phyloP scores from a whole-genome alignment of 2,888 invertebrate species.

The Stenodema calcarata region DNA sequence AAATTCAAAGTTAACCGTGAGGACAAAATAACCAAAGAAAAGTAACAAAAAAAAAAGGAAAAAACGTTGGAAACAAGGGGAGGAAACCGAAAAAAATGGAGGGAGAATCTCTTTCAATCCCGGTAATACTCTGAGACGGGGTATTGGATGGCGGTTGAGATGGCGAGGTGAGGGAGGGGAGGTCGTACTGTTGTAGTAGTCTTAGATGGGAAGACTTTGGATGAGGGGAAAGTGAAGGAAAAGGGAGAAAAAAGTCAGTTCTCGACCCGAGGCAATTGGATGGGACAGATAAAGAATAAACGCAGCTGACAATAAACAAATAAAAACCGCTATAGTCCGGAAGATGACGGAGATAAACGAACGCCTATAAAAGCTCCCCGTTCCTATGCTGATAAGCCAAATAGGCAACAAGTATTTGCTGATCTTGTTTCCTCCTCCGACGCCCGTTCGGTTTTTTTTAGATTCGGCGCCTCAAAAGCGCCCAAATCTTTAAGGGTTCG shows the following conservation, averaged over 20 bases:
- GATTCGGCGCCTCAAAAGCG: too few species aligned
- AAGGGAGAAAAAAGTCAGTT: slow-evolving; percentile 22
- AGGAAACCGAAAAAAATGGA: neutral
- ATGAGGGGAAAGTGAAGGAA: neutral
- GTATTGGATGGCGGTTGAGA: neutral
- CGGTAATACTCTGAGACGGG: slow-evolving; percentile 27
- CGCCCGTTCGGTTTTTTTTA: neutral
- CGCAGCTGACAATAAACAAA: slow-evolving; percentile 54
- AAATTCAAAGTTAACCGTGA: neutral
- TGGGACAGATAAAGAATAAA: slow-evolving; percentile 51
- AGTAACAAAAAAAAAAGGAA: neutral
- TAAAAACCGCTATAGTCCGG: slow-evolving; percentile 50
- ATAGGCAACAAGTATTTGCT: slow-evolving; percentile 52
- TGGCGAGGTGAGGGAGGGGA: neutral
- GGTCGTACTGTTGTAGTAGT: neutral
- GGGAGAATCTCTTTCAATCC: slow-evolving; percentile 11
- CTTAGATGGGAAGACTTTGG: neutral
- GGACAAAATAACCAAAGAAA: neutral
- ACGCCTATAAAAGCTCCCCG: slow-evolving; percentile 40
- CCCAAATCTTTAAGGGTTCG: too few species aligned
- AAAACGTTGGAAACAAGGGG: neutral
- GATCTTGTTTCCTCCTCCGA: slow-evolving; percentile 27
- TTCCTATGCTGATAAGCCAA: slow-evolving; percentile 27
- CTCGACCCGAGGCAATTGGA: slow-evolving; percentile 46
- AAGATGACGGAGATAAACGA: slow-evolving; percentile 46